A percentile compares a stretch with the other conserved stretches of the same genome.
These are phyloP conservation scores for Sporophila hypoxantha DNA, from an alignment of 2,113 vertebrate genomes.

Conservation along the genomic window DNA sequence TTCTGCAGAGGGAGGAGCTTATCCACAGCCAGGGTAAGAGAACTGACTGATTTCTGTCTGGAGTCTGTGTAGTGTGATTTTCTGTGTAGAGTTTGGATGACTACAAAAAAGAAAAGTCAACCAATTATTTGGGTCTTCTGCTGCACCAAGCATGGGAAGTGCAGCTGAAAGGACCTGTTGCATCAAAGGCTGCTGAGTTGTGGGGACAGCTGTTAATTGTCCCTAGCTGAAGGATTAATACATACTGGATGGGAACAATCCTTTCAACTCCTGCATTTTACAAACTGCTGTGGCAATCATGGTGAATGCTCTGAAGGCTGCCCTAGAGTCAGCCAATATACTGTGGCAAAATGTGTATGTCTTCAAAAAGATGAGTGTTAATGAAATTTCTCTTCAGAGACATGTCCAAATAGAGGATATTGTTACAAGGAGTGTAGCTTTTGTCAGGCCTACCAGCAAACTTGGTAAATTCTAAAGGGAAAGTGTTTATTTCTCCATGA, in stretches of 20 bases:
- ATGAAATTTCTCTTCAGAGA: neutral
- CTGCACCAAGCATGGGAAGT: neutral
- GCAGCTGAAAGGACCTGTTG: neutral
- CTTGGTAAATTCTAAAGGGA: neutral
- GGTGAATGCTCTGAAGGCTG: neutral
- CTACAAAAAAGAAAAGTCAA: neutral
- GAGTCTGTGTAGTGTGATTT: neutral
- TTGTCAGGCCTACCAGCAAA: neutral
- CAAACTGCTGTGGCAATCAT: neutral
- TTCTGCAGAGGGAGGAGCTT: constrained; percentile 66
- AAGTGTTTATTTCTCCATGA: neutral
- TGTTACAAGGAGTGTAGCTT: neutral
- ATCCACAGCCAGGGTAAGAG: constrained; percentile 68
- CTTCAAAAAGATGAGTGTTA: neutral
- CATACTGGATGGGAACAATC: neutral
- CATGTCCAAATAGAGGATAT: neutral
- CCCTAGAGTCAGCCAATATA: neutral
- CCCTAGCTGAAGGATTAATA: neutral
- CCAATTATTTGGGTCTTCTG: neutral
- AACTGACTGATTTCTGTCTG: neutral
- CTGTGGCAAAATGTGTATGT: neutral
- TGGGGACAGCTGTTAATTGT: neutral
- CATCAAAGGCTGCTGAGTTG: neutral
- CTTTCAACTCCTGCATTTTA: neutral
- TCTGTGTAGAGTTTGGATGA: neutral